Evolutionary conservation across 2,113 vertebrate species (phyloP), one percentile per base, ranked within the genome.

Genomic region (Dromaius novaehollandiae): DNA sequence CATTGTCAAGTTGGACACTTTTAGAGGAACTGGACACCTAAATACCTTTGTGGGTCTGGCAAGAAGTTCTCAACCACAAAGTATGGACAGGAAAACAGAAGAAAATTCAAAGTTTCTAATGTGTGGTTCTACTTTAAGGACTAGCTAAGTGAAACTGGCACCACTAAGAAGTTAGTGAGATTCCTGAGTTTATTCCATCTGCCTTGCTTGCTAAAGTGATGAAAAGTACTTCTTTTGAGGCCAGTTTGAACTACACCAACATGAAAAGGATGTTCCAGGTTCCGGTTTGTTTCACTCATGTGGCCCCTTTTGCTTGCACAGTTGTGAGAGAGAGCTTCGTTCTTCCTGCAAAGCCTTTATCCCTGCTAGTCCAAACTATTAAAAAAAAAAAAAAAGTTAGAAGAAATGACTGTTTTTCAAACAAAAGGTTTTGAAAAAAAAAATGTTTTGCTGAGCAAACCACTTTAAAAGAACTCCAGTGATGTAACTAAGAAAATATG

Each of bases 1-100:
- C 50, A 58, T 86, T 90, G 82, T 89, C 73, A 88, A 51, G 64
- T 34, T 88, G 71, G 42, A 90, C 46, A 42, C 51, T 88, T 85
- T 53, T 34, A 83, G 21, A 69, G 82, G 82, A 91, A 90, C 2
- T 1, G 60, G 90, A 76, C 60, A 63, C 42, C 93, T 92, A 81
- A 96, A 95, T 95, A 96, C 82, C 50, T 95, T 64, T 93, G 86
- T 88, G 90, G 73, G 46, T 95, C 96, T 96, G 96, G 92, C 92
- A 96, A 92, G 88, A 95, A 87, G 42, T 65, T 61, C 69, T 93
- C 46, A 83, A 76, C 85, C 94, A 84, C 60, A 83, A 79, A 94
- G 18, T 64, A 91, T 86, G 85, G 82, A 68, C 25, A 64, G 58
- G 69, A 60, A 95, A 93, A 95, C 38, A 42, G 73, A 83, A 88